These are phyloP conservation scores for Buteo buteo DNA, from an alignment of 2,113 vertebrate species.

Conservation along the genomic window DNA sequence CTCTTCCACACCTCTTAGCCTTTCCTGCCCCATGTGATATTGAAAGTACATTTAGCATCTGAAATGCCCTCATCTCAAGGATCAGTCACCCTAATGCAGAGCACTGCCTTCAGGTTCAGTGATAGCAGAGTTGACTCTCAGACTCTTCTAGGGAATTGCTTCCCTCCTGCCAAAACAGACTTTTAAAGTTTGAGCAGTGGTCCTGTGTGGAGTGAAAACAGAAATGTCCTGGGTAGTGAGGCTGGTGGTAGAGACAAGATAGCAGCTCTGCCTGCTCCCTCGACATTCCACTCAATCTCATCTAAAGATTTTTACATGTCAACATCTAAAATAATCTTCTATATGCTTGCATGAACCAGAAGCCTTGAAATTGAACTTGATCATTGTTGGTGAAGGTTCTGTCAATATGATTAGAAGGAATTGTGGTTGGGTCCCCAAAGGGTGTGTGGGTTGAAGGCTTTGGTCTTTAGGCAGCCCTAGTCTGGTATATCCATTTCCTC, in stretches of 20 bases:
- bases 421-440: background rate
- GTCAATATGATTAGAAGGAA: background rate
- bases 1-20: background rate
- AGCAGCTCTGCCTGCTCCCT: background rate
- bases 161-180: background rate
- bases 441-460: background rate
- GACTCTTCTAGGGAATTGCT: background rate
- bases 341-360: background rate
- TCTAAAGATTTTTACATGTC: background rate
- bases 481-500: background rate
- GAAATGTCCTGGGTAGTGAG: background rate
- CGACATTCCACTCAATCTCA: background rate
- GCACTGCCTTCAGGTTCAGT: background rate
- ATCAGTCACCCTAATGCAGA: background rate
- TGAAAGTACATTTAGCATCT: background rate
- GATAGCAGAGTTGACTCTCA: background rate
- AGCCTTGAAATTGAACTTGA: background rate
- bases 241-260: background rate
- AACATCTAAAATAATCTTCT: background rate
- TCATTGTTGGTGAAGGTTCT: accelerated
- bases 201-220: background rate
- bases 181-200: background rate
- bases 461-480: background rate
- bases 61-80: background rate
- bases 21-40: background rate